Conservation (phyloP, 2,797 vertebrate genomes). For the Acanthis flammea region DNA sequence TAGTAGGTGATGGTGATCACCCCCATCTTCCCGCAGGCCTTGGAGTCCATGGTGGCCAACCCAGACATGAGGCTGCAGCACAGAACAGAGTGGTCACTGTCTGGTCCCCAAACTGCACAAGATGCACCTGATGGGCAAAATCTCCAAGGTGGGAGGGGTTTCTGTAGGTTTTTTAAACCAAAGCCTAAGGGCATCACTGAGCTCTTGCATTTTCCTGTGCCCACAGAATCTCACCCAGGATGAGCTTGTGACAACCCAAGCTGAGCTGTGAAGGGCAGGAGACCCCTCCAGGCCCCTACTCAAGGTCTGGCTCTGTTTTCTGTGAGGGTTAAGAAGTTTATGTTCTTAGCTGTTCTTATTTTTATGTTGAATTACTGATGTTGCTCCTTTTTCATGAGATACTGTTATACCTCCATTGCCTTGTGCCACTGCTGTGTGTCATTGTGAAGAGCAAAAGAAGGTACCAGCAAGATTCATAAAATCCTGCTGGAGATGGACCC, state of each 20-base stretch:
- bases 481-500: neutral
- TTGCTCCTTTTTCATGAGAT: neutral
- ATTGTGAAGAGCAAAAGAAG: neutral
- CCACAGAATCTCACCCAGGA: neutral
- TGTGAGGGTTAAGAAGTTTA: neutral
- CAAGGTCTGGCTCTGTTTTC: neutral
- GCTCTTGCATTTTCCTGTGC: neutral
- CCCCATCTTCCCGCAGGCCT: constrained; percentile 86
- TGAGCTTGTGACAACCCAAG: neutral
- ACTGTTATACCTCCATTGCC: fast-evolving
- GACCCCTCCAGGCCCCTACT: neutral
- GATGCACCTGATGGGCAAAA: neutral
- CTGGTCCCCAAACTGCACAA: neutral
- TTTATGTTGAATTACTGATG: neutral
- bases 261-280: neutral
- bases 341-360: neutral
- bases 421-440: neutral
- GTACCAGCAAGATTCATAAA: neutral
- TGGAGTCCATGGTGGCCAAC: constrained; percentile 89
- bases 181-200: neutral
- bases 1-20: constrained; percentile 90
- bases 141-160: neutral
- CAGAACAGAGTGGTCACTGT: neutral
- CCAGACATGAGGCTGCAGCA: constrained; percentile 86
- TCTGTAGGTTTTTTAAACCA: fast-evolving